Evolutionary conservation across 1,140 invertebrate species (phyloP).

Genomic region (Ephestia elutella): DNA sequence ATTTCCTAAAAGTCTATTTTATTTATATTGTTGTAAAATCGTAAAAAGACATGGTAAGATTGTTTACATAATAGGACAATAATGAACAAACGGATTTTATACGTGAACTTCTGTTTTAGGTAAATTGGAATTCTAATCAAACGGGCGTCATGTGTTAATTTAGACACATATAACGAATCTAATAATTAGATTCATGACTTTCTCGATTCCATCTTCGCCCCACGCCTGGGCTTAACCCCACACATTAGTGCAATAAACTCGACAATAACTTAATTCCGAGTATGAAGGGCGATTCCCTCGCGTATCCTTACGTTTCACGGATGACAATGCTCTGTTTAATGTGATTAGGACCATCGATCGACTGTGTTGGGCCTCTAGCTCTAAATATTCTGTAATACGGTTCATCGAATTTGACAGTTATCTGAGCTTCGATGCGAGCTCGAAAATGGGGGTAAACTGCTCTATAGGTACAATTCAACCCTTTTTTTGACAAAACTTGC

Average conservation of each 20-base stretch:
- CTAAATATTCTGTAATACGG: constrained; percentile 14
- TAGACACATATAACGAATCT: constrained; percentile 2
- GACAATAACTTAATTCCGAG: constrained; percentile 67
- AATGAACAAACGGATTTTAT: no score
- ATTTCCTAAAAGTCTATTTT: no score
- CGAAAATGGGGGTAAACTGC: no score
- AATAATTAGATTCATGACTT: constrained; percentile 5
- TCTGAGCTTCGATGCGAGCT: not conserved
- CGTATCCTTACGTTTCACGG: constrained; percentile 38
- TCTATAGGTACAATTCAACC: no score
- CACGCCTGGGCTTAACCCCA: constrained; percentile 35
- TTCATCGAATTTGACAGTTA: constrained; percentile 1
- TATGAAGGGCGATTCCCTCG: constrained; percentile 52
- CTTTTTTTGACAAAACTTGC: no score
- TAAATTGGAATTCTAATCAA: not conserved
- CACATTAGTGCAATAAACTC: constrained; percentile 64
- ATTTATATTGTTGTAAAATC: no score
- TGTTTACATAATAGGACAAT: no score
- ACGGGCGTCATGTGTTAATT: constrained; percentile 20
- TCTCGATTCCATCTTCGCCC: constrained; percentile 1
- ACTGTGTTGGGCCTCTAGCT: constrained; percentile 18
- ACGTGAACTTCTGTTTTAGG: no score
- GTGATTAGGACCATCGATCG: constrained; percentile 59
- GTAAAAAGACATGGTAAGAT: no score
- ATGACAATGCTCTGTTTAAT: constrained; percentile 51